A percentile compares a stretch with the other conserved stretches of the same genome.
Evolutionary conservation across 2,113 vertebrate species (phyloP).

Genomic region (Prinia subflava): DNA sequence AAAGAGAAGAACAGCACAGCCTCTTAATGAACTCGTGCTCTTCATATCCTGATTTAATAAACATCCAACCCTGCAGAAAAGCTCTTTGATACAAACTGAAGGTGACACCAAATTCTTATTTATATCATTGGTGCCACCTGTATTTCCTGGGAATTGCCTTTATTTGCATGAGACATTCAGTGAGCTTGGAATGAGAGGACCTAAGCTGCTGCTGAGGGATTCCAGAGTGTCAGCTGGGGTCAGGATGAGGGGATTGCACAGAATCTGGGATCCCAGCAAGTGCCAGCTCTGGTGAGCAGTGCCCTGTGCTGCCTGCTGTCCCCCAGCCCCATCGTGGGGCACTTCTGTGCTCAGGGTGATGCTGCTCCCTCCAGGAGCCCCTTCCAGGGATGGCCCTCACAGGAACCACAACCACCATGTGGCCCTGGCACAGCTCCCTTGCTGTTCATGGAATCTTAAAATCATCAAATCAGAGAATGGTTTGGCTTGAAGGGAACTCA

Average conservation of each 20-base stretch:
- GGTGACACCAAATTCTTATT: neutral
- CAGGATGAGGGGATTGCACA: neutral
- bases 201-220: neutral
- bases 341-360: accelerated
- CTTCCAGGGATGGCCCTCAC: neutral
- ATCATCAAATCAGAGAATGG: no score
- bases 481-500: neutral
- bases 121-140: neutral
- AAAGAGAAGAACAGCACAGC: neutral
- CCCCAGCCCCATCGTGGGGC: neutral
- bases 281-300: neutral
- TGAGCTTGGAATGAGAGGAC: neutral
- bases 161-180: neutral
- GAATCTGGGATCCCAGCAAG: neutral
- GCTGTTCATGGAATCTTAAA: accelerated
- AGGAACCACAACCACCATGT: no score
- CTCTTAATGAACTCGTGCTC: neutral
- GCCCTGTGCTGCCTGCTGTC: neutral
- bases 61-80: neutral
- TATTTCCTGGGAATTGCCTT: neutral
- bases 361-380: neutral
- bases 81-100: neutral
- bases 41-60: neutral
- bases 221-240: neutral
- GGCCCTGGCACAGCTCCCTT: neutral